Evolutionary conservation across 2,113 vertebrate genomes (phyloP).

Genomic region (Gnathonemus echidnorhynchus): DNA sequence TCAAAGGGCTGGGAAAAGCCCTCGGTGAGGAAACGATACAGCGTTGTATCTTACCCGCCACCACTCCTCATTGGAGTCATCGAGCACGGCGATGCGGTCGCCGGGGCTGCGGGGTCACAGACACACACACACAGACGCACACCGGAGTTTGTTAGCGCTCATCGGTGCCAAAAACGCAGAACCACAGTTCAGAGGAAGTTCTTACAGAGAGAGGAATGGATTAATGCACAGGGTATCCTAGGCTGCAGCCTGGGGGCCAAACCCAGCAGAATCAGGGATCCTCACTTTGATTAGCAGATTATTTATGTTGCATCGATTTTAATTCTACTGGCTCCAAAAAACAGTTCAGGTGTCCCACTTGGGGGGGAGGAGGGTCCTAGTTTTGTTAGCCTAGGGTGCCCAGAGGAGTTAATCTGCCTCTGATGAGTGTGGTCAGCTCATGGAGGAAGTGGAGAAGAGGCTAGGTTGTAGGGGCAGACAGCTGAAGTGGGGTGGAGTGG

Average conservation of each 20-base stretch:
- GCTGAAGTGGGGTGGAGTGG: not conserved
- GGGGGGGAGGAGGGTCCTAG: not conserved
- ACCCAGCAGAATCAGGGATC: not conserved
- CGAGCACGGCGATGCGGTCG: constrained; percentile 88
- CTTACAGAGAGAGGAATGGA: not conserved
- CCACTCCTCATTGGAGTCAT: constrained; percentile 97
- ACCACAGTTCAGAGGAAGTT: not conserved
- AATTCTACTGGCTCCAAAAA: not conserved
- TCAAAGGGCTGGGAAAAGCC: not conserved
- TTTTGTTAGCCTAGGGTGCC: not conserved
- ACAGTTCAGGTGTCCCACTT: not conserved
- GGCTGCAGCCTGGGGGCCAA: not conserved
- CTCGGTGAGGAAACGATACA: not conserved
- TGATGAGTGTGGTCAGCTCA: not conserved
- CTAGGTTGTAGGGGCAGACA: not conserved
- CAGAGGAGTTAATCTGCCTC: not conserved
- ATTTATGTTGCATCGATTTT: not conserved
- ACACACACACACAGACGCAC: not conserved
- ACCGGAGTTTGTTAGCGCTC: not conserved
- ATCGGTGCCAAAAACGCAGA: not conserved
- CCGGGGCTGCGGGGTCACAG: constrained; percentile 66
- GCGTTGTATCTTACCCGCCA: constrained; percentile 76
- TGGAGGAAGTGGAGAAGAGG: not conserved
- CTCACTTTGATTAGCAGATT: not conserved
- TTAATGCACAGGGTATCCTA: not conserved